Evolutionary conservation across 2,888 invertebrate species (phyloP), one percentile per base, ranked within the genome.

Genomic region (Epirrita christyi): DNA sequence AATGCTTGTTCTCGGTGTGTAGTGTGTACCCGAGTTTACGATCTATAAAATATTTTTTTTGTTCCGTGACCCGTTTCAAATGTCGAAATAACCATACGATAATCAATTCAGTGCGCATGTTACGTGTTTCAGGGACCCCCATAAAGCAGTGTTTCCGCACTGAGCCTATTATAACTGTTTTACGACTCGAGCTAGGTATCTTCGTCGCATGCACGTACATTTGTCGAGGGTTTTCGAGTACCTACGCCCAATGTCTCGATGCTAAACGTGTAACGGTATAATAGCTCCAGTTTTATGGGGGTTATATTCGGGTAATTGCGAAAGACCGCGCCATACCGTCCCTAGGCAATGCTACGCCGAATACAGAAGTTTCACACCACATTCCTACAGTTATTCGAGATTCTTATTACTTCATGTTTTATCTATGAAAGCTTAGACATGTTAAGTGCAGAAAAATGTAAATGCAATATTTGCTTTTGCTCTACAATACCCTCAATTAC

Each of bases 101-200:
- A 86, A 87, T 86, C 86, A 83, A 87, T 87, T 84, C 73, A 75
- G 75, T 76, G 78, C 77, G 81, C 83, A 83, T 82, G 83, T 84
- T 84, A 86, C 85, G 80, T 86, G 81, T 86, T 86, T 80, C 81
- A 82, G 83, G 81, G 83, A 78, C 79, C 82, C n/a, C 76, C 80
- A 80, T 85, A 87, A 86, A 84, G 75, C 81, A 78, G 75, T 81
- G 81, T 85, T 88, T 86, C 85, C 85, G 85, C 86, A 86, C 78
- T 86, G 83, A 85, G 86, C 78, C 83, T 85, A 83, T 86, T 88
- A 86, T 86, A 83, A 84, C 83, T 75, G 80, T 76, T 86, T 87
- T 87, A 88, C 79, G 86, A 86, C 74, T 77, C 71, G 76, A 72
- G 76, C 80, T 77, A 80, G 78, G 81, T 78, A 83, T 85, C 80